Evolutionary conservation across 2,888 invertebrate species (phyloP).

Genomic region (Platycnemis pennipes): DNA sequence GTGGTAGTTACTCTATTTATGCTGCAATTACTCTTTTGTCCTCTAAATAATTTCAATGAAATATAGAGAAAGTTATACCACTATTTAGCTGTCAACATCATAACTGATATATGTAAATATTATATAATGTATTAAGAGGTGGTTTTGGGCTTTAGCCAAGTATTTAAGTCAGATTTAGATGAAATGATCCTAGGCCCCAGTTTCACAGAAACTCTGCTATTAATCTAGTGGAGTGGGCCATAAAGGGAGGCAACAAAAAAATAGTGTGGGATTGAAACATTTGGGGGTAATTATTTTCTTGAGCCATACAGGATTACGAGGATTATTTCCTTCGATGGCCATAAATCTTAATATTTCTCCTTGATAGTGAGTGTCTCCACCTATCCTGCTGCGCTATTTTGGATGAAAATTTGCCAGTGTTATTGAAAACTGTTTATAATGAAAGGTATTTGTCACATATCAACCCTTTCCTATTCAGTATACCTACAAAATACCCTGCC

Average conservation of each 20-base stretch:
- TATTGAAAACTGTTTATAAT: too few species aligned
- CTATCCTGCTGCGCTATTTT: neutral
- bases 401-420: neutral
- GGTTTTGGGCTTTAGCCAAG: neutral
- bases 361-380: neutral
- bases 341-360: neutral
- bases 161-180: neutral
- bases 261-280: neutral
- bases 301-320: neutral
- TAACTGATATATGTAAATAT: too few species aligned
- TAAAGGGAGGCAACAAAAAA: neutral
- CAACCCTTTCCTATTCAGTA: too few species aligned
- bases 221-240: neutral
- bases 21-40: too few species aligned
- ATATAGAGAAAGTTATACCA: too few species aligned
- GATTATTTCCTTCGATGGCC: neutral
- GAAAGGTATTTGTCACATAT: too few species aligned
- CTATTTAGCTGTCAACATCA: too few species aligned
- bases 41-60: too few species aligned
- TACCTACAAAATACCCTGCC: too few species aligned
- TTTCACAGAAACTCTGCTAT: neutral
- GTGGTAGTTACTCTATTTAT: too few species aligned
- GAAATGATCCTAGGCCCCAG: neutral
- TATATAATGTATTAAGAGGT: neutral
- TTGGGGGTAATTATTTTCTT: neutral